These are phyloP conservation scores for Pogonocichla stellata DNA, from an alignment of 2,113 vertebrate genomes.

Conservation along the genomic window DNA sequence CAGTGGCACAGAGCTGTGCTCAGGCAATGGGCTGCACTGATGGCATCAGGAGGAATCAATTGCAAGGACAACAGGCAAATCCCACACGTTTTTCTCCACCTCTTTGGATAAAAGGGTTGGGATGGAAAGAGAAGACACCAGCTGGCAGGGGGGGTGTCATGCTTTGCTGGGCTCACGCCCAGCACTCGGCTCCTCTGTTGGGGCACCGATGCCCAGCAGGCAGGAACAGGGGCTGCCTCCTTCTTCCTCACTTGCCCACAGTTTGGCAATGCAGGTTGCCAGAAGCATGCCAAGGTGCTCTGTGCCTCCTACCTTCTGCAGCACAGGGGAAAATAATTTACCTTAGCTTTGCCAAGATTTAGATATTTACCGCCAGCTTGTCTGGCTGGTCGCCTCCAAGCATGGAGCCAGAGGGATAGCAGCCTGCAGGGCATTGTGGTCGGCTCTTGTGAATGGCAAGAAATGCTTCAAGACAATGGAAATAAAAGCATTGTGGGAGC, in stretches of 20 bases:
- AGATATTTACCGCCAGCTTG: neutral
- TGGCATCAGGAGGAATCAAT: neutral
- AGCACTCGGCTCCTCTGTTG: neutral
- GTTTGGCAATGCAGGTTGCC: rapidly evolving
- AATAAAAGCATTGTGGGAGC: constrained; percentile 47
- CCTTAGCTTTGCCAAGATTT: neutral
- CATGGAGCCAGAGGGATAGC: neutral
- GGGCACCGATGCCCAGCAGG: rapidly evolving
- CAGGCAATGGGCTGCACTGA: neutral
- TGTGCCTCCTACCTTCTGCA: neutral
- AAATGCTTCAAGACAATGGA: constrained; percentile 57
- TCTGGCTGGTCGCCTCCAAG: neutral
- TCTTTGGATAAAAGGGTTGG: neutral
- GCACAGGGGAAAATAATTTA: neutral
- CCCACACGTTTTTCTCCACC: neutral
- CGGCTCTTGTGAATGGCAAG: constrained; percentile 49
- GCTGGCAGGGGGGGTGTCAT: rapidly evolving
- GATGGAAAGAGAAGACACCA: neutral
- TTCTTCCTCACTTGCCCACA: neutral
- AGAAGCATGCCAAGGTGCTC: neutral
- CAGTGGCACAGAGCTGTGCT: neutral
- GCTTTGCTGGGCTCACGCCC: neutral
- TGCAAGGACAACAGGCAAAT: neutral
- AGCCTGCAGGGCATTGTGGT: constrained; percentile 34
- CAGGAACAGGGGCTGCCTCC: neutral